These are phyloP conservation scores for Coelopa pilipes DNA, from an alignment of 2,888 invertebrate genomes.

Conservation along the genomic window DNA sequence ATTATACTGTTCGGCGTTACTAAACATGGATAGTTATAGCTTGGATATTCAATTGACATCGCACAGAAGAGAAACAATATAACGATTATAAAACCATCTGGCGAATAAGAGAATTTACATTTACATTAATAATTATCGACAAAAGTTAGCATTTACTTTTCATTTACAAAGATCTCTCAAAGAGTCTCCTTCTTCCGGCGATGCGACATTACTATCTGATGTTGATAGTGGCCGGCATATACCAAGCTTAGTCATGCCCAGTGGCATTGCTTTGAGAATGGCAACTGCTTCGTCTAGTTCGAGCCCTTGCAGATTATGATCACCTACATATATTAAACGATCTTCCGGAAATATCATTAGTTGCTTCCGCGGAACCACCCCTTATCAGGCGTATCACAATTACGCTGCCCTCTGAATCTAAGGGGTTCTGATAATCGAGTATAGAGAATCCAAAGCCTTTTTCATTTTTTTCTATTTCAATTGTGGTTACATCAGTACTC, in stretches of 20 bases:
- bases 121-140: too few species aligned
- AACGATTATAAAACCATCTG: too few species aligned
- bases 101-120: too few species aligned
- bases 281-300: slow-evolving; percentile 95
- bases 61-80: too few species aligned
- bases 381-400: slow-evolving; percentile 97
- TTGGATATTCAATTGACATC: too few species aligned
- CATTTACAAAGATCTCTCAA: slow-evolving; percentile 44
- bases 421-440: slow-evolving; percentile 96
- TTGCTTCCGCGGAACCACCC: slow-evolving; percentile 96
- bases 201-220: slow-evolving; percentile 67
- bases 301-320: slow-evolving; percentile 88
- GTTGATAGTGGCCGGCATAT: slow-evolving; percentile 81
- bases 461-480: slow-evolving; percentile 92
- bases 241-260: slow-evolving; percentile 90
- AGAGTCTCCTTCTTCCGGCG: slow-evolving; percentile 60
- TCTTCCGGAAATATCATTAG: slow-evolving; percentile 95
- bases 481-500: slow-evolving; percentile 92
- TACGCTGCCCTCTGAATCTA: slow-evolving; percentile 94
- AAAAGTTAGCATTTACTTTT: too few species aligned
- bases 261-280: slow-evolving; percentile 92
- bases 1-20: too few species aligned
- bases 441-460: slow-evolving; percentile 98
- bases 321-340: slow-evolving; percentile 91
- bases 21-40: too few species aligned